Evolutionary conservation across 2,797 vertebrate genomes (phyloP).

Genomic region (Labeo calbasu): DNA sequence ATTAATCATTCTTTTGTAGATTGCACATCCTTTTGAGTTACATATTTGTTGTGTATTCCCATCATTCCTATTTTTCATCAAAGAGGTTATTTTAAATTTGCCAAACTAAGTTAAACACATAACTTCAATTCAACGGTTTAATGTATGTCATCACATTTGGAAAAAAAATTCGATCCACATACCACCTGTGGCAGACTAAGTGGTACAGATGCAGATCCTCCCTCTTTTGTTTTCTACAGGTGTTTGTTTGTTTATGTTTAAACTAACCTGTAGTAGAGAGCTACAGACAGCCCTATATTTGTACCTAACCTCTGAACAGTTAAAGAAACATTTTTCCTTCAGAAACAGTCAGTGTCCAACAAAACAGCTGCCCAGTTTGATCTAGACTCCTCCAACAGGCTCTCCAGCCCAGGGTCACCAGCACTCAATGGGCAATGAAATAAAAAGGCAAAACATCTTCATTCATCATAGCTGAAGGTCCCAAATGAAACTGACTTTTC

Average conservation of each 20-base stretch:
- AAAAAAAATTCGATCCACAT: conserved; percentile 6
- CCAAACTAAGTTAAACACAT: conserved; percentile 26
- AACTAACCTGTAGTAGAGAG: neutral
- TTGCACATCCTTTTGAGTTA: neutral
- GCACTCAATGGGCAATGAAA: conserved; percentile 18
- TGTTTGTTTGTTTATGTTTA: conserved; percentile 10
- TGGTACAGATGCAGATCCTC: neutral
- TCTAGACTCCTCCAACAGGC: conserved; percentile 17
- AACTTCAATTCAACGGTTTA: conserved; percentile 11
- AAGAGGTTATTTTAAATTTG: neutral
- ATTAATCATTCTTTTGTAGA: neutral
- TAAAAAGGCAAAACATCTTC: conserved; percentile 43
- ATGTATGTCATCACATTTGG: neutral
- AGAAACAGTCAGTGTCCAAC: conserved; percentile 10
- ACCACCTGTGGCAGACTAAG: conserved; percentile 4
- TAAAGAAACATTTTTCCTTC: conserved; percentile 9
- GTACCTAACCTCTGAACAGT: conserved; percentile 3
- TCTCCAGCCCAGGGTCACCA: conserved; percentile 1
- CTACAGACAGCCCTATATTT: neutral
- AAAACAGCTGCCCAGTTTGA: conserved; percentile 11
- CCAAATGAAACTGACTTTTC: neutral
- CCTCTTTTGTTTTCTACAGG: neutral
- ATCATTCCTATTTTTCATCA: neutral
- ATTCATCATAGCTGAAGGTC: conserved; percentile 22
- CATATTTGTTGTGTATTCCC: neutral